A percentile compares a stretch with the other conserved stretches of the same genome.
Evolutionary conservation across 2,888 invertebrate genomes (phyloP).

Genomic region (Chirona hameri): DNA sequence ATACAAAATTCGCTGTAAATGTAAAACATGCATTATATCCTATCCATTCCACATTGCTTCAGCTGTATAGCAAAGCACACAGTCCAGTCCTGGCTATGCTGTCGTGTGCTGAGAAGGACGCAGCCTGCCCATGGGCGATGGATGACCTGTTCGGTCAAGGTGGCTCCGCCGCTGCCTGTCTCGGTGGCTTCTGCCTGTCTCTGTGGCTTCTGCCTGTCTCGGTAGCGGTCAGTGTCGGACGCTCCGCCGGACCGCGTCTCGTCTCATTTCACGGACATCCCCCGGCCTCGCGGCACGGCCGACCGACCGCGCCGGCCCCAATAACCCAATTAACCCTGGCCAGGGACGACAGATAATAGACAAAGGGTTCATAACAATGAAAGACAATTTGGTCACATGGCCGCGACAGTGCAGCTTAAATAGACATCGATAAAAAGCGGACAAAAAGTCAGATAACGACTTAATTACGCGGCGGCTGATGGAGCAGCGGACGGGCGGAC

Average conservation of each 20-base stretch:
- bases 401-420: slow-evolving; percentile 23
- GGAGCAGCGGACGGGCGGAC: not conserved
- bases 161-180: too few species aligned
- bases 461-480: not conserved
- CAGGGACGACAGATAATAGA: not conserved
- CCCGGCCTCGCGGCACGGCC: not conserved
- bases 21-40: too few species aligned
- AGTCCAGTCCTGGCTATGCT: too few species aligned
- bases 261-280: not conserved
- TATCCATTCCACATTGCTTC: too few species aligned
- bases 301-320: not conserved
- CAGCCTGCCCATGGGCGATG: too few species aligned
- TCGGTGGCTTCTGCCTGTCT: too few species aligned
- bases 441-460: slow-evolving; percentile 27
- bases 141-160: too few species aligned
- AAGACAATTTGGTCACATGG: slow-evolving; percentile 7
- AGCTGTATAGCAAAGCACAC: too few species aligned
- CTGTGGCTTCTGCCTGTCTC: not conserved
- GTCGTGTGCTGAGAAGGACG: too few species aligned
- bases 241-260: not conserved
- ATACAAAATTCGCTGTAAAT: too few species aligned
- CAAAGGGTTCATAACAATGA: slow-evolving; percentile 6
- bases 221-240: not conserved
- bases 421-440: not conserved
- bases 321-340: not conserved